These are phyloP conservation scores for Trilocha varians DNA, from an alignment of 2,888 invertebrate species.

Conservation along the genomic window DNA sequence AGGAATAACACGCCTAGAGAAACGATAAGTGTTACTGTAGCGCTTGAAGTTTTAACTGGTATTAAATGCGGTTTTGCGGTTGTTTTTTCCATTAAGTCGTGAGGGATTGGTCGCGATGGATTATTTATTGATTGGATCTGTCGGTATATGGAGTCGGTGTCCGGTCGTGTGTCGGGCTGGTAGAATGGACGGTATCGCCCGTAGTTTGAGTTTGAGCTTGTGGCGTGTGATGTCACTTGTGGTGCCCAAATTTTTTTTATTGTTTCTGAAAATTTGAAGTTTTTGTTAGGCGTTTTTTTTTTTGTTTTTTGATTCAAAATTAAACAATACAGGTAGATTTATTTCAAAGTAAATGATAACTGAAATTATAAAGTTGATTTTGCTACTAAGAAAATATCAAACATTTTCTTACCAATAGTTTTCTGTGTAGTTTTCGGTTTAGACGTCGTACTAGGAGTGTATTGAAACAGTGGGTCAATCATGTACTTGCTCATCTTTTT, in stretches of 20 bases:
- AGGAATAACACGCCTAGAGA: conserved; percentile 81
- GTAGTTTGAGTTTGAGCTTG: conserved; percentile 35
- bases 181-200: conserved; percentile 42
- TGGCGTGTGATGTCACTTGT: conserved; percentile 26
- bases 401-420: conserved; percentile 28
- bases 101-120: conserved; percentile 39
- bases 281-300: too few species aligned
- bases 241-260: conserved; percentile 42
- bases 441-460: conserved; percentile 34
- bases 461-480: conserved; percentile 51
- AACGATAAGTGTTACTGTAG: conserved; percentile 76
- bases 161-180: conserved; percentile 29
- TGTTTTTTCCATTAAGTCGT: conserved; percentile 48
- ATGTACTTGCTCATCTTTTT: conserved; percentile 76
- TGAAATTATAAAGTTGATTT: not conserved
- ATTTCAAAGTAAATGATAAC: too few species aligned
- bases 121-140: conserved; percentile 58
- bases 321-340: too few species aligned
- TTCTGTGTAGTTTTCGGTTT: conserved; percentile 39
- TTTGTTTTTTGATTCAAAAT: not conserved
- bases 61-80: conserved; percentile 37
- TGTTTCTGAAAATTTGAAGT: conserved; percentile 33
- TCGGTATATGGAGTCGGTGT: conserved; percentile 44
- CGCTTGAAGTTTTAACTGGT: conserved; percentile 70
- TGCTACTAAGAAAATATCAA: not conserved